Evolutionary conservation across 2,113 vertebrate species (phyloP).

Genomic region (Istiophorus platypterus): DNA sequence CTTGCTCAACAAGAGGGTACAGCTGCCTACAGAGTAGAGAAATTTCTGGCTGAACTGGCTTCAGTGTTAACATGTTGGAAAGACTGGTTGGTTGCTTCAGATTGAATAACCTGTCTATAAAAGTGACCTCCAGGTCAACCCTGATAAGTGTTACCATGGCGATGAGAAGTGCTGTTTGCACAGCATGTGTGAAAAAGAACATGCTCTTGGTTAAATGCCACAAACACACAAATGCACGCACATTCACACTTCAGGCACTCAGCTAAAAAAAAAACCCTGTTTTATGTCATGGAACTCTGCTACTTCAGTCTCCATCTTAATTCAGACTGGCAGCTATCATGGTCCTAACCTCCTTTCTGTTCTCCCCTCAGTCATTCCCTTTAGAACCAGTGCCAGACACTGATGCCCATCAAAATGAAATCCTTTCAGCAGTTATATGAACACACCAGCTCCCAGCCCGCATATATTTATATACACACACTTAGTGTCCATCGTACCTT

Average conservation of each 20-base stretch:
- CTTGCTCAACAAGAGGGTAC: background rate
- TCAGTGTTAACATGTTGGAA: slow-evolving; percentile 11
- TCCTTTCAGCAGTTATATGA: slow-evolving; percentile 24
- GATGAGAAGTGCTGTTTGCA: slow-evolving; percentile 31
- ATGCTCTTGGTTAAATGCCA: background rate
- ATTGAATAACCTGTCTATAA: slow-evolving; percentile 19
- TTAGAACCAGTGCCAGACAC: slow-evolving; percentile 8
- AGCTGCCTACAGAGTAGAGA: background rate
- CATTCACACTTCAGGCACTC: background rate
- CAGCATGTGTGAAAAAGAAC: slow-evolving; percentile 32
- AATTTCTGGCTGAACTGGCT: background rate
- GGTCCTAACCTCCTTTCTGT: no score
- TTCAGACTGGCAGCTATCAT: slow-evolving; percentile 21
- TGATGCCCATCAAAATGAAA: slow-evolving; percentile 42
- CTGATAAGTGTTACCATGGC: background rate
- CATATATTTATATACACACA: background rate
- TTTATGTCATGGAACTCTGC: background rate
- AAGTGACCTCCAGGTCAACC: slow-evolving; percentile 26
- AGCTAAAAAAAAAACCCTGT: background rate
- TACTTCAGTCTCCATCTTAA: slow-evolving; percentile 5
- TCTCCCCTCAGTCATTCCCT: slow-evolving; percentile 3
- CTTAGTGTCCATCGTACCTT: slow-evolving; percentile 18
- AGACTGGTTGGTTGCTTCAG: background rate
- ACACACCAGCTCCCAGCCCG: background rate
- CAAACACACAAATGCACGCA: background rate